These are phyloP conservation scores for Melanotaenia trifasciata DNA, from an alignment of 2,797 vertebrate genomes.

Conservation along the genomic window DNA sequence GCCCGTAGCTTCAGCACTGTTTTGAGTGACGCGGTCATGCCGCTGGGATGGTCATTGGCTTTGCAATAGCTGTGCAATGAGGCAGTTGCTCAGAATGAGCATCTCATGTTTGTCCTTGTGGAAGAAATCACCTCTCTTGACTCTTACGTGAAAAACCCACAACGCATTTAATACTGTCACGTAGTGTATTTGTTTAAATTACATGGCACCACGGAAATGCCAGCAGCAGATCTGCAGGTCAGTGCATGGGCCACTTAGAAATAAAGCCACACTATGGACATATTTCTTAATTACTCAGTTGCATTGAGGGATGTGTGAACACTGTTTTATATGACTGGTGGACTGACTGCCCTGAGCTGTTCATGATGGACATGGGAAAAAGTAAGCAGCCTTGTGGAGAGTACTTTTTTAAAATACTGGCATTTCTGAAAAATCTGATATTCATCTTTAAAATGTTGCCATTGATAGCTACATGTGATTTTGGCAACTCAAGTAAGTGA, in stretches of 20 bases:
- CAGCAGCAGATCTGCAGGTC: too few species aligned
- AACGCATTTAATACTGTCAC: neutral
- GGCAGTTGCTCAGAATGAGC: constrained; percentile 76
- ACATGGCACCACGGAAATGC: neutral
- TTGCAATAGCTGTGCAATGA: constrained; percentile 82
- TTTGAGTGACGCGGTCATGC: constrained; percentile 86
- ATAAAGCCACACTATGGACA: neutral
- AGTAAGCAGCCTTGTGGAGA: too few species aligned
- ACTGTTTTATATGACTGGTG: neutral
- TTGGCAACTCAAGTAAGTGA: neutral
- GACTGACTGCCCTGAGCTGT: too few species aligned
- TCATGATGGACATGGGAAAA: too few species aligned
- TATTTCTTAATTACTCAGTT: neutral
- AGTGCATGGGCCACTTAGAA: too few species aligned
- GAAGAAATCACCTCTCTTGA: constrained; percentile 29
- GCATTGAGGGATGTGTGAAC: neutral
- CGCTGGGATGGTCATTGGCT: constrained; percentile 67
- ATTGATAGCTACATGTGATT: too few species aligned
- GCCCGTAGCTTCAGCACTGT: constrained; percentile 85
- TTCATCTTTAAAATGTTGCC: too few species aligned
- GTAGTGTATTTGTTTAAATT: neutral
- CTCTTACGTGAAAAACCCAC: neutral
- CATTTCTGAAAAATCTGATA: too few species aligned
- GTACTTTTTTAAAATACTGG: too few species aligned
- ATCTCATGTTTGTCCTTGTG: constrained; percentile 28